Conservation (phyloP, 2,797 vertebrate species). For the Simalia tracyae region DNA sequence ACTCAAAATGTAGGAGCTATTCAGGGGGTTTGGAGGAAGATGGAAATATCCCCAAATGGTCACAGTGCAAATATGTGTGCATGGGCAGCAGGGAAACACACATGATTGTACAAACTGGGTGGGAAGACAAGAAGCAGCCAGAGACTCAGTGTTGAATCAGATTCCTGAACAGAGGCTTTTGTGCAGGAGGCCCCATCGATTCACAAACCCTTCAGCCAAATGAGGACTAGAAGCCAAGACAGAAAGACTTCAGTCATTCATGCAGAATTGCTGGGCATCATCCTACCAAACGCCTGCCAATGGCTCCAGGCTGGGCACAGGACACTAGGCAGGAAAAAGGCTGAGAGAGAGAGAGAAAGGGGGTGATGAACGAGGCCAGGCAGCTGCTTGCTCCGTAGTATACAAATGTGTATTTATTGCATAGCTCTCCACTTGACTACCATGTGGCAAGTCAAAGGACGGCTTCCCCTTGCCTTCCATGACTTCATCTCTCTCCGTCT, state of each 20-base stretch:
- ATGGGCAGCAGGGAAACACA: too few relatives aligned
- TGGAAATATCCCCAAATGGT: background rate
- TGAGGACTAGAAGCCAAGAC: conserved; percentile 45
- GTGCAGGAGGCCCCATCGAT: conserved; percentile 37
- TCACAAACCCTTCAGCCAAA: conserved; percentile 35
- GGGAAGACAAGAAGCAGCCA: background rate
- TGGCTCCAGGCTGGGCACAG: conserved; percentile 42
- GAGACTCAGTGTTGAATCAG: conserved; percentile 43
- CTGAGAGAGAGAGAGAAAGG: conserved; percentile 48
- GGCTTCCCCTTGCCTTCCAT: conserved; percentile 23
- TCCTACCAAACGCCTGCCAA: conserved; percentile 56
- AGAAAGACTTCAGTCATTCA: conserved; percentile 60
- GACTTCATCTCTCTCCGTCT: background rate
- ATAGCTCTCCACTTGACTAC: conserved; percentile 35
- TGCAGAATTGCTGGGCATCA: conserved; percentile 36
- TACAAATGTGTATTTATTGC: conserved; percentile 50
- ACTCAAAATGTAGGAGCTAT: background rate
- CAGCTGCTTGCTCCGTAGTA: conserved; percentile 54
- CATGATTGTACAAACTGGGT: background rate
- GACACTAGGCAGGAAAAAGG: background rate
- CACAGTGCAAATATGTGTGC: background rate
- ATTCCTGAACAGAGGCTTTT: conserved; percentile 41
- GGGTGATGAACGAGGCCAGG: conserved; percentile 56
- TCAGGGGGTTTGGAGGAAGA: background rate
- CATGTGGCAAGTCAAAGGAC: conserved; percentile 7